Percentiles rank a stretch among this genome's conserved stretches.
phyloP scores from a whole-genome alignment of 2,888 invertebrate species.

The Agonum fuliginosum region DNA sequence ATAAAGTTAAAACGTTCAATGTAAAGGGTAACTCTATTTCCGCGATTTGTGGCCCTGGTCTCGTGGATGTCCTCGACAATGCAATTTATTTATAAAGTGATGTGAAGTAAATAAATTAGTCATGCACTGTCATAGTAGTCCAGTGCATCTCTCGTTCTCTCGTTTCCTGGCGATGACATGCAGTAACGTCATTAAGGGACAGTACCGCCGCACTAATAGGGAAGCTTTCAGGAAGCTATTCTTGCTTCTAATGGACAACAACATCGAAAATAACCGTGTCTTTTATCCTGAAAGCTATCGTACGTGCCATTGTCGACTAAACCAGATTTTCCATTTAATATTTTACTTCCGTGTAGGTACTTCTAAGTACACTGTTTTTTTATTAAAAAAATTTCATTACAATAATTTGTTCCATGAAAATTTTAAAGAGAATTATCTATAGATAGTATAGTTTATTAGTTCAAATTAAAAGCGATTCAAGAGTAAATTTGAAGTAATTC shows the following conservation, averaged over 20 bases:
- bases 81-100: constrained; percentile 38
- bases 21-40: constrained; percentile 15
- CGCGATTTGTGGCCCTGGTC: constrained; percentile 30
- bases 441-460: no score
- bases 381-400: neutral
- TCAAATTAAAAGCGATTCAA: no score
- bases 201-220: constrained; percentile 44
- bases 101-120: constrained; percentile 34
- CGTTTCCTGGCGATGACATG: constrained; percentile 12
- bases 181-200: constrained; percentile 49
- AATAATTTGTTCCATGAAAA: neutral
- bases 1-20: neutral
- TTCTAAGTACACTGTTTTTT: constrained; percentile 20
- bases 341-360: constrained; percentile 21
- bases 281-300: constrained; percentile 34
- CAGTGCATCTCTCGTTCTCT: constrained; percentile 6
- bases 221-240: constrained; percentile 55
- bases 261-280: constrained; percentile 41
- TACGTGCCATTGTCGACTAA: neutral
- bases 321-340: constrained; percentile 32
- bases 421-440: neutral
- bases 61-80: neutral
- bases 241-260: constrained; percentile 51
- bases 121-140: constrained; percentile 12
- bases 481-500: no score